These are phyloP conservation scores for Antedon mediterranea DNA, from an alignment of 53 echinoderm and acorn worm genomes.

Conservation along the genomic window DNA sequence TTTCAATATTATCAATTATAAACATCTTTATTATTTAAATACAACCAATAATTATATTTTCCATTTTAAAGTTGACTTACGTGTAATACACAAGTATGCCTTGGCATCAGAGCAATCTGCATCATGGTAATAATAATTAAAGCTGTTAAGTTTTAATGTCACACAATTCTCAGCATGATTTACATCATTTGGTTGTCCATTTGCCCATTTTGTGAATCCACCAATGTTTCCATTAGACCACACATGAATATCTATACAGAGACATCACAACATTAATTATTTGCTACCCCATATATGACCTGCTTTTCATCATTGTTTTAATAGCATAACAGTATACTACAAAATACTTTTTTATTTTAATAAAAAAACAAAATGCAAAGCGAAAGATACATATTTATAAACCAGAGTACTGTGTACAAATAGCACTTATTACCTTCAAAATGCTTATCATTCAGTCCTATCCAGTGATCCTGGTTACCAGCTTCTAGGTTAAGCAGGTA, in stretches of 20 bases:
- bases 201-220: background rate
- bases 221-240: background rate
- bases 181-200: conserved; percentile 2
- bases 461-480: background rate
- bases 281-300: too few relatives aligned
- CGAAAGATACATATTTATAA: too few relatives aligned
- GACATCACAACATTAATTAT: too few relatives aligned
- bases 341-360: too few relatives aligned
- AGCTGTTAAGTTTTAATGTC: background rate
- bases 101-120: background rate
- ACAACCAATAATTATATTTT: too few relatives aligned
- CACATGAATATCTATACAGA: background rate
- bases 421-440: conserved; percentile 5
- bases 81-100: background rate
- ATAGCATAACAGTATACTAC: too few relatives aligned
- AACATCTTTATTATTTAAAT: too few relatives aligned
- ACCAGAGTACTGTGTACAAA: too few relatives aligned
- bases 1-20: too few relatives aligned
- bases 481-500: background rate
- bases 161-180: conserved; percentile 11
- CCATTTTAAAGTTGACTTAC: background rate
- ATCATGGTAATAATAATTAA: background rate
- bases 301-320: too few relatives aligned
- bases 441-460: conserved; percentile 15
- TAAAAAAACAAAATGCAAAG: too few relatives aligned